Base-by-base conservation (phyloP, 2,888 invertebrate species). In the Lasioglossum malachurum region DNA sequence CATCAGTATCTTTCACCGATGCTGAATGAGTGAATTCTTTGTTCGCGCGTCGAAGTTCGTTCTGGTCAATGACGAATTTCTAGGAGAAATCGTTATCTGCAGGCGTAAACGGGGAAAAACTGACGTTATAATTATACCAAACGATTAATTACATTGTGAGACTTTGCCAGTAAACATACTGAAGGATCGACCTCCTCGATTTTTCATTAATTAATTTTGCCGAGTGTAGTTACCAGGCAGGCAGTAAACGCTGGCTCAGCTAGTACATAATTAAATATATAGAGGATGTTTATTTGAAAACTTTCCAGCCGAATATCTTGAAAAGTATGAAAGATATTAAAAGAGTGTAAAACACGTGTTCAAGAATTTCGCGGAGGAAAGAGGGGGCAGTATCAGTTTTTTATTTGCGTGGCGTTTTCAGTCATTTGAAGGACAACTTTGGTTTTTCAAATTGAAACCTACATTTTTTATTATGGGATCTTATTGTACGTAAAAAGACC, bases 21-120 rank as follows among this genome's bases (percentile, higher is more conserved):
- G 74, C 60, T 80, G 86, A 91, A 91, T 89, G 87, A 91, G 74
- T 75, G 84, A 84, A 84, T 80, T 88, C 91, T 88, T 88, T 91
- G 87, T 91, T 16, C 83, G 53, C 44, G 31, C 16, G 44, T 74
- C 57, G 53, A 77, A 78, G 77, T 72, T 80, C 89, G 84, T 89
- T 90, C 83, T 83, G 83, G 75, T 86, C 84, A 78, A 72, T 74
- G 77, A 85, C 73, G 79, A 87, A 83, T 81, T 91, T 88, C 87
- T 60, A 80, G 67, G 87, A 87, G 82, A 80, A 83, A 71, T 71
- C 14, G 44, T 44, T 67, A 82, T 82, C 80, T 27, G 69, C 8
- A 44, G 0, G 69, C 31, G 44, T 27, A 12, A 72, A 64, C 67
- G 31, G 19, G 60, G 23, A 41, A 74, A 67, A 69, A 69, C 57